Base-by-base conservation (phyloP, 64 coral and sea anemone species). In the Stichodactyla mertensii region DNA sequence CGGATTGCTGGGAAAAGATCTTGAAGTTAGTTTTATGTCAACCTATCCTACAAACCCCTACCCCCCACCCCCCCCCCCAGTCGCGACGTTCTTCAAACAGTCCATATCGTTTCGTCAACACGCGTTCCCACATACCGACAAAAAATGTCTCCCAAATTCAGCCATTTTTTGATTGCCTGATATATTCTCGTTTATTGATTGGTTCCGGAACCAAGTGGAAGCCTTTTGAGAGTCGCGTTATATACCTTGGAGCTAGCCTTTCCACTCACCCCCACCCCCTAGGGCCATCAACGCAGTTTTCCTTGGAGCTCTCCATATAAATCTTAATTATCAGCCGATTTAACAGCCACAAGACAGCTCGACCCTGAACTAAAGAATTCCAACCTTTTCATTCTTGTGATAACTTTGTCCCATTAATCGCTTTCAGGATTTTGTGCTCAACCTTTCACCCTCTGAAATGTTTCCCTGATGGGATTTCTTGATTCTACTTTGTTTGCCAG, bases 371-470 rank as follows among this genome's bases (percentile, higher is more conserved):
- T 4, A 74, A 74, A 36, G n/a, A 74, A 74, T 74, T 31, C n/a
- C 69, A 74, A 31, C 24, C 24, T 74, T 74, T 9, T 74, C 69
- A 74, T 74, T 27, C 10, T 74, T 74, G 22, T 4, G 11, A 74
- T 74, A 74, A 31, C 69, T 74, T 27, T 74, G 6, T 27, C 7
- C n/a, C 24, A 36, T 10, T 74, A 74, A 74, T 74, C 69, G 69
- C 23, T 74, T 74, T 74, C 24, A 74, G 69, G 24, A 74, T 27
- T 74, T 23, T 23, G 12, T 2, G 24, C 69, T 26, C 69, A 74
- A 74, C 69, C 69, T 74, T 74, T 74, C 26, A 74, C 69, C 69
- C 27, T 11, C 24, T 74, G 23, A 74, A 74, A 74, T 74, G 69
- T 74, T 66, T 66, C 69, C 24, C 69, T 9, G 69, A 36, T 74